Conservation (phyloP, 2,888 invertebrate genomes). For the Rugalucina vietnamica region DNA sequence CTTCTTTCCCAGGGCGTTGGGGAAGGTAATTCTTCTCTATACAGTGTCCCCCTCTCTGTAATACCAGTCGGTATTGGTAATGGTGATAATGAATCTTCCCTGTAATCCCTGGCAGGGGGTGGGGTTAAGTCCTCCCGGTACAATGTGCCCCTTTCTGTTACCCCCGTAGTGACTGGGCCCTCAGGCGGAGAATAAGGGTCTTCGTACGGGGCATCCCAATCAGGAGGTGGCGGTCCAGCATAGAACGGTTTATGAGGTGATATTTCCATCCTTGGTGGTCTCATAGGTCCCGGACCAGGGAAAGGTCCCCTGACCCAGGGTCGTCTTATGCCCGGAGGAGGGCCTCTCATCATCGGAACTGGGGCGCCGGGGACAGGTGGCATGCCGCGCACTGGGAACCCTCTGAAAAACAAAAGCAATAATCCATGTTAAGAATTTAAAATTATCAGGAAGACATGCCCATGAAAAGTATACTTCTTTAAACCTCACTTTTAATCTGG, state of each 20-base stretch:
- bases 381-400: conserved; percentile 49
- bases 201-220: conserved; percentile 33
- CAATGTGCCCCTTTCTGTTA: conserved; percentile 55
- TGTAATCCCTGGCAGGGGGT: conserved; percentile 51
- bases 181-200: conserved; percentile 46
- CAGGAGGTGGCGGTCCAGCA: conserved; percentile 37
- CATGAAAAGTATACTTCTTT: too few species aligned
- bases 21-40: conserved; percentile 49
- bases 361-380: conserved; percentile 45
- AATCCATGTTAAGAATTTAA: too few species aligned
- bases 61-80: conserved; percentile 53
- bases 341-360: conserved; percentile 51
- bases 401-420: conserved; percentile 22
- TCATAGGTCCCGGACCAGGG: conserved; percentile 54
- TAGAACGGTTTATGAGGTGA: conserved; percentile 59
- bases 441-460: too few species aligned
- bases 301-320: conserved; percentile 35
- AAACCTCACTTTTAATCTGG: too few species aligned
- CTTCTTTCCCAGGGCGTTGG: conserved; percentile 40
- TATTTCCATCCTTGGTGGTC: conserved; percentile 50
- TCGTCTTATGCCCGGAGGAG: not conserved
- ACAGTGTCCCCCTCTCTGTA: conserved; percentile 57
- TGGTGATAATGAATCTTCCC: conserved; percentile 49
- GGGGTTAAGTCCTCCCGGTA: conserved; percentile 59
- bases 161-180: conserved; percentile 60